Percentiles rank a stretch among this genome's conserved stretches.
Evolutionary conservation across 1,140 invertebrate genomes (phyloP).

Genomic region (Nasonia giraulti): DNA sequence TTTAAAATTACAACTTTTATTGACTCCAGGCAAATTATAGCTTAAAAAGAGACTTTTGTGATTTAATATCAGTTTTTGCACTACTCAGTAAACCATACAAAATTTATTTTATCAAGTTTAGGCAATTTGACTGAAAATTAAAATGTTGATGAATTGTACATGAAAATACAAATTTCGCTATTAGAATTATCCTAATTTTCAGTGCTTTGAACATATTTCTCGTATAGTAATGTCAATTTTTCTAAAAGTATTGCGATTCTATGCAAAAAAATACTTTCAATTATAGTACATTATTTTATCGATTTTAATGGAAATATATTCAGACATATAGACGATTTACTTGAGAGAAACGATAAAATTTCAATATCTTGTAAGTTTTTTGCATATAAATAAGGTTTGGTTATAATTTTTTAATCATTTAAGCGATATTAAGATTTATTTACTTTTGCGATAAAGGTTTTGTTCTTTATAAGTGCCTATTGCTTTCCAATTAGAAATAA

Average conservation of each 20-base stretch:
- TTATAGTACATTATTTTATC: background rate
- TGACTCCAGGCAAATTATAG: too few species aligned
- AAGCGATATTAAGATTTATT: background rate
- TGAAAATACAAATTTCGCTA: too few species aligned
- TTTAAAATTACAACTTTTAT: too few species aligned
- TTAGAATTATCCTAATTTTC: too few species aligned
- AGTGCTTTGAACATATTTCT: too few species aligned
- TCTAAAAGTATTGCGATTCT: background rate
- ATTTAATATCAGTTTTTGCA: too few species aligned
- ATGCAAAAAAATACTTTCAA: background rate
- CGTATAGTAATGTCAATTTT: background rate
- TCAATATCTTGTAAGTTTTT: background rate
- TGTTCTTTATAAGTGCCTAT: background rate
- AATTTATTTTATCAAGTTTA: too few species aligned
- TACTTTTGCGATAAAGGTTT: background rate
- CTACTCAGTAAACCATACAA: too few species aligned
- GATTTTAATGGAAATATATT: background rate
- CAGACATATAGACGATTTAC: background rate
- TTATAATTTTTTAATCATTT: background rate
- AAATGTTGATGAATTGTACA: too few species aligned
- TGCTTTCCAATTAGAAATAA: background rate
- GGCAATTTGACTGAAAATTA: too few species aligned
- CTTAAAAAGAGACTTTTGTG: too few species aligned
- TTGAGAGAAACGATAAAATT: background rate
- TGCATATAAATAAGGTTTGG: background rate